Base-by-base conservation (phyloP, 2,113 vertebrate genomes). In the Mustelus asterias region DNA sequence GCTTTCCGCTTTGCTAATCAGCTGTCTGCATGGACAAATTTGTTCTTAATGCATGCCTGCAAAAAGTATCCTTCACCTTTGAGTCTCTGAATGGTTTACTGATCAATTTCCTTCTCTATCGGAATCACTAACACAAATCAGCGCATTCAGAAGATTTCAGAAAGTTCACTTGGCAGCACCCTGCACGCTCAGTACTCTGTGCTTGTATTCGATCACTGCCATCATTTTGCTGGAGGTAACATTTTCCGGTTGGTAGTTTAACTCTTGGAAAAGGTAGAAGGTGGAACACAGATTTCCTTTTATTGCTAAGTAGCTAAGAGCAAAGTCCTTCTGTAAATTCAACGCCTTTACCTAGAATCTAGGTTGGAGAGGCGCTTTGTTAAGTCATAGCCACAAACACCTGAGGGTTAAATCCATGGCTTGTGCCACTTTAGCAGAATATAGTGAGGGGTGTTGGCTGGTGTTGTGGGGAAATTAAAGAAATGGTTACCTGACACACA, bases 131-230 rank as follows among this genome's bases (percentile, higher is more conserved):
- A 54, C 37, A 72, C 10, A 72, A 29, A 95, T 54, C 67, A 14
- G 10, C 33, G 41, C 94, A 29, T 95, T 95, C 72, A 54, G 94
- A 72, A 95, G 37, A 72, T 70, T 95, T 95, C 94, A 48, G 44
- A 95, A 95, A 95, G 94, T 95, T 72, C 94, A 95, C 67, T 95
- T 95, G 94, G 24, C 94, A 72, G 67, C 67, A 92, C 14, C 29
- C 22, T 65, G 93, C 14, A 90, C 22, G 26, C 69, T 29, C 37
- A 18, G 26, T 24, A 48, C 26, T 95, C 24, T 14, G 94, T 95
- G 41, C 22, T 44, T 69, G 16, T 69, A 69, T 26, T 95, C 16
- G 54, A 72, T 16, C 41, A 54, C 10, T 95, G 29, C 33, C 60
- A 92, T 65, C 33, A 2, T 65, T 92, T 92, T 65, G 88, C 24